These are phyloP conservation scores for Aphelinus atriplicis DNA, from an alignment of 1,140 invertebrate species.

Conservation along the genomic window DNA sequence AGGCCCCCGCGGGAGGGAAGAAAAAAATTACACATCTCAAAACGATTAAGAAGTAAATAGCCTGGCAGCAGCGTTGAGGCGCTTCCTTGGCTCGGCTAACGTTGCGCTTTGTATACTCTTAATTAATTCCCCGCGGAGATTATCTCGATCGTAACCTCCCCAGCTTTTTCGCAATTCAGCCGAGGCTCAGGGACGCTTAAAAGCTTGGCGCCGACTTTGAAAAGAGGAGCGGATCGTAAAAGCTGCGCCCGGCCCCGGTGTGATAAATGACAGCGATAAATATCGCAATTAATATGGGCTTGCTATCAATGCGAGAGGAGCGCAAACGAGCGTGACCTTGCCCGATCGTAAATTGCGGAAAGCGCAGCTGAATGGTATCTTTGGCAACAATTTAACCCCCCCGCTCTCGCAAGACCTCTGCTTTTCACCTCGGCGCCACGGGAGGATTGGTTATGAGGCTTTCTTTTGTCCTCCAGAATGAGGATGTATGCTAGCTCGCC, in stretches of 20 bases:
- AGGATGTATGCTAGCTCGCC: too few species aligned
- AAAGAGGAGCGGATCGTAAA: slow-evolving; percentile 20
- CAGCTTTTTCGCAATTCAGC: slow-evolving; percentile 22
- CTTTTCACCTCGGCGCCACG: too few species aligned
- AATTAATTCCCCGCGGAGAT: slow-evolving; percentile 25
- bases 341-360: slow-evolving; percentile 38
- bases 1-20: too few species aligned
- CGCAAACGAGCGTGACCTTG: slow-evolving; percentile 7
- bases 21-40: not conserved
- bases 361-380: too few species aligned
- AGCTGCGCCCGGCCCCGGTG: not conserved
- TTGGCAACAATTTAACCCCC: too few species aligned
- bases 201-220: not conserved
- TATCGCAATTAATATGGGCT: slow-evolving; percentile 41
- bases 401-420: too few species aligned
- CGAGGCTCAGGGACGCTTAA: not conserved
- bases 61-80: too few species aligned
- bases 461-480: too few species aligned
- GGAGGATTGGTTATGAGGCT: too few species aligned
- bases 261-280: slow-evolving; percentile 41
- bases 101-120: slow-evolving; percentile 12
- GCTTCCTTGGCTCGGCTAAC: not conserved
- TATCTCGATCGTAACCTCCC: slow-evolving; percentile 18
- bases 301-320: slow-evolving; percentile 10
- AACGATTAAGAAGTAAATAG: slow-evolving; percentile 10